Conservation (phyloP, 2,113 vertebrate species). For the Erythrocercus mccallii region DNA sequence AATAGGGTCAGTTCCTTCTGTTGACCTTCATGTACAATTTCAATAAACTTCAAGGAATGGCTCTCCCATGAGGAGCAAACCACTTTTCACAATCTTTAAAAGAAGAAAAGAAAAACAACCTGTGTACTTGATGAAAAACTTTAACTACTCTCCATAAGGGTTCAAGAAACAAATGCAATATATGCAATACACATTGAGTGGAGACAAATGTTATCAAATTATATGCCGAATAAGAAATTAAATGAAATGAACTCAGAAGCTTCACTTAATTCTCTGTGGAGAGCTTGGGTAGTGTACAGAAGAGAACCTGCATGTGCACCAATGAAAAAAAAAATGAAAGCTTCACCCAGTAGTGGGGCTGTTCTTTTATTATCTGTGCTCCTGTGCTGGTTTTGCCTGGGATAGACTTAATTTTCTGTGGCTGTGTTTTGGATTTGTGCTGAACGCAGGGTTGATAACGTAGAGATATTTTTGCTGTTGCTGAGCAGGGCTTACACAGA, state of each 20-base stretch:
- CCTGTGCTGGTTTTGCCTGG: not conserved
- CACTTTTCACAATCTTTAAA: not conserved
- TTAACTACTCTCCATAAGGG: not conserved
- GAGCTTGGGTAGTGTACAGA: not conserved
- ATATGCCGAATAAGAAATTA: not conserved
- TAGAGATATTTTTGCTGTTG: not conserved
- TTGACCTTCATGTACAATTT: not conserved
- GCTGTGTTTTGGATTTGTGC: not conserved
- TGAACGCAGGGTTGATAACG: not conserved
- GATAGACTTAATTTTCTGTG: not conserved
- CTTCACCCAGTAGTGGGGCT: not conserved
- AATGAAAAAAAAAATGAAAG: not conserved
- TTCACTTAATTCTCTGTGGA: not conserved
- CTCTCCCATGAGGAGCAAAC: not conserved
- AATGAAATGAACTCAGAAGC: not conserved
- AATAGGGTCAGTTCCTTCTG: not conserved
- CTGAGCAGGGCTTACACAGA: not conserved
- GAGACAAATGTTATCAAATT: not conserved
- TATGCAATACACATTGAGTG: not conserved
- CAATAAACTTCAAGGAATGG: not conserved
- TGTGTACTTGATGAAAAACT: not conserved
- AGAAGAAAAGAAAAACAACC: not conserved
- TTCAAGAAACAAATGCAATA: not conserved
- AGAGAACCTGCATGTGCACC: fast-evolving
- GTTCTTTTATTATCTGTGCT: not conserved